Evolutionary conservation across 2,888 invertebrate genomes (phyloP).

Genomic region (Harmothoe impar): DNA sequence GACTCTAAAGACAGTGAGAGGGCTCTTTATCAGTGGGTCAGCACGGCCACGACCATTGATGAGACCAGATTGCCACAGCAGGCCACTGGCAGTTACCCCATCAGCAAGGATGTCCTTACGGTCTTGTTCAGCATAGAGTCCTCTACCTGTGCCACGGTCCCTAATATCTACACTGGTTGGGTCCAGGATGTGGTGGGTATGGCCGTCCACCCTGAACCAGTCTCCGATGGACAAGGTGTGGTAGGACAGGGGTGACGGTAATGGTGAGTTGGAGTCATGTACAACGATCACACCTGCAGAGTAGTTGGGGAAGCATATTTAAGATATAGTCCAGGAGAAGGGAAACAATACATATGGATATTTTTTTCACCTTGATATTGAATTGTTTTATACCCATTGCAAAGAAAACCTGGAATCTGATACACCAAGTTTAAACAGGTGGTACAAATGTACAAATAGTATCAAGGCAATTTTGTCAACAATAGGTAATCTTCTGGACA

Average conservation of each 20-base stretch:
- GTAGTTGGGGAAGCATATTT: too few relatives aligned
- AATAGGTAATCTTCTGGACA: too few relatives aligned
- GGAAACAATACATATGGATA: too few relatives aligned
- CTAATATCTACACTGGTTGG: neutral
- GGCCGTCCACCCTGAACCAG: too few relatives aligned
- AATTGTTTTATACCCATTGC: too few relatives aligned
- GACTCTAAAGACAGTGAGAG: conserved; percentile 48
- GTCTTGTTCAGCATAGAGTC: too few relatives aligned
- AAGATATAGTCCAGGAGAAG: too few relatives aligned
- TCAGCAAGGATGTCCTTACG: neutral
- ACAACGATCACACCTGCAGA: neutral
- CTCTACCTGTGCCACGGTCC: neutral
- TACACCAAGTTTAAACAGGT: neutral
- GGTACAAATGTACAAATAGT: too few relatives aligned
- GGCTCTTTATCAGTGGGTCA: conserved; percentile 34
- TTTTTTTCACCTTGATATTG: too few relatives aligned
- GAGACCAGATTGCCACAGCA: conserved; percentile 68
- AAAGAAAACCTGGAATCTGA: too few relatives aligned
- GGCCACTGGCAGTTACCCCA: neutral
- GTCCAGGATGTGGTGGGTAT: neutral
- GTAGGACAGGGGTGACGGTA: too few relatives aligned
- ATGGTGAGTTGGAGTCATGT: neutral
- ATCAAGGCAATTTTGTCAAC: too few relatives aligned
- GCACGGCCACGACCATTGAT: conserved; percentile 75
- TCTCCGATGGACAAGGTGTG: neutral